Evolutionary conservation across 2,888 invertebrate species (phyloP), one percentile per base, ranked within the genome.

Genomic region (Trichopoda pennipes): DNA sequence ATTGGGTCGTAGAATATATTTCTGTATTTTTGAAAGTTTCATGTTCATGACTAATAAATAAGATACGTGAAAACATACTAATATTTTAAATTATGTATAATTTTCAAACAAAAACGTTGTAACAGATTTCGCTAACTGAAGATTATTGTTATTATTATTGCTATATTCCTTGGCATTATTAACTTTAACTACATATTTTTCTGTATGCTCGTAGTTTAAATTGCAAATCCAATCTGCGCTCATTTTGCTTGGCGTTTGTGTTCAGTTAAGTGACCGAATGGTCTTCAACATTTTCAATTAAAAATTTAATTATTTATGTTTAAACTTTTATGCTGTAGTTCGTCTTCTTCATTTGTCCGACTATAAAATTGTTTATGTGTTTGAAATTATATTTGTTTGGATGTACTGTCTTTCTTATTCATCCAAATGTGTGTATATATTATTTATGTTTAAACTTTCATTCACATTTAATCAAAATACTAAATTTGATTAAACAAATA

Each of bases 241-340:
- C 38, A 56, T 66, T 56, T 68, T 64, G 28, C 19, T 63, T 55
- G 55, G 19, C 1, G 14, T 32, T 63, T 35, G 19, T 21, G 8
- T 49, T 66, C 55, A 68, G 73, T 73, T 64, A 58, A 79, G 60
- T 73, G 79, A 73, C 79, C 79, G 55, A 53, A 42, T 79, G 66
- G 66, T 73, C 60, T 79, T 73, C 60, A 73, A 79, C 66, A 66
- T 47, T 72, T 44, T n/a, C 35, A 78, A 55, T 17, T 10, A 28
- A 42, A 72, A 51, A 49, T 58, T n/a, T 64, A 44, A 68, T 75
- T 75, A 23, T 72, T 61, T 56, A 77, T 63, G 63, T 77, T 77
- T 60, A 7, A 51, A 23, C 12, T 58, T 68, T 53, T 19, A 16
- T 76, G 42, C 61, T 53, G 38, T 53, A 76, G 76, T 77, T 78